Base-by-base conservation (phyloP, 2,113 vertebrate genomes). In the Caranx ignobilis region DNA sequence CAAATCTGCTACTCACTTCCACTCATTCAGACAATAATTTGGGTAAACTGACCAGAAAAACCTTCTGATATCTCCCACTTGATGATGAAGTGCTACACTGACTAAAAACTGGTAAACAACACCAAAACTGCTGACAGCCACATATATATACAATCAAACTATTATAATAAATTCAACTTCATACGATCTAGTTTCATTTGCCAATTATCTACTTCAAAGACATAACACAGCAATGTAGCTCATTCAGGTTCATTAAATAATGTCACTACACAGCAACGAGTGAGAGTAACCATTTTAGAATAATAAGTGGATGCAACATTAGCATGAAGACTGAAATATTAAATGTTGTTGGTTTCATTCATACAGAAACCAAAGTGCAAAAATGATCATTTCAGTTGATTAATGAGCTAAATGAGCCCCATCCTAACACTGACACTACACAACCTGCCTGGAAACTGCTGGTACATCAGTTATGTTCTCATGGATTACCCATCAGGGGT, bases 401-500 rank as follows among this genome's bases (percentile, higher is more conserved):
- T 39, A 4, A 45, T 32, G 39, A 39, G 18, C 48, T 47, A 37
- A 37, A 54, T 31, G 12, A 71, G 41, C 76, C 76, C 31, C 39
- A 34, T 62, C 54, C 54, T 43, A 71, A 76, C 55, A 41, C 13
- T 6, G 64, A 35, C 37, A 39, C 59, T 19, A 21, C 10, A 69
- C 48, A 62, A 21, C 35, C 32, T 62, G 59, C 67, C 15, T 74
- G 80, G 70, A 88, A 92, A 84, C 71, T 66, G 56, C 63, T 71
- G 61, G 41, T 55, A 69, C 52, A 85, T 77, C 79, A 84, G 72
- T 74, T 55, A 54, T 64, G 77, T 88, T 84, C 85, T 75, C 81
- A 86, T 81, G 74, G 67, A 87, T 91, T 83, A 81, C 74, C 78
- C 73, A 67, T 31, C 19, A 41, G 35, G 62, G 86, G 68, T 68